phyloP scores from a whole-genome alignment of 2,113 vertebrate genomes.

The rabbit (Oryctolagus cuniculus) region mOryCun1.1 NC_091453.1:32296501-32297000 shows the following conservation, averaged over 20 bases:
- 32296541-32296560: background rate
- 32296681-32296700: background rate
- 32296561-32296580: background rate
- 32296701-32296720: background rate
- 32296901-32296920: background rate
- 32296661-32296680: background rate
- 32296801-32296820: too few species aligned
- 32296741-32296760: too few species aligned
- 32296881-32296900: background rate
- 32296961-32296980: background rate
- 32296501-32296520: too few species aligned
- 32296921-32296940: background rate
- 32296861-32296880: background rate
- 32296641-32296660: slow-evolving; percentile 26
- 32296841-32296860: background rate
- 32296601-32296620: background rate
- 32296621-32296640: slow-evolving; percentile 19
- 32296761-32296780: too few species aligned
- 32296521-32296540: too few species aligned
- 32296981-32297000: too few species aligned
- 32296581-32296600: background rate
- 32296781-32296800: too few species aligned
- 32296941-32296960: background rate
- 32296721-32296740: too few species aligned
- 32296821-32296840: too few species aligned